phyloP scores from a whole-genome alignment of 1,140 invertebrate species.

The Muscidifurax raptorellus region DNA sequence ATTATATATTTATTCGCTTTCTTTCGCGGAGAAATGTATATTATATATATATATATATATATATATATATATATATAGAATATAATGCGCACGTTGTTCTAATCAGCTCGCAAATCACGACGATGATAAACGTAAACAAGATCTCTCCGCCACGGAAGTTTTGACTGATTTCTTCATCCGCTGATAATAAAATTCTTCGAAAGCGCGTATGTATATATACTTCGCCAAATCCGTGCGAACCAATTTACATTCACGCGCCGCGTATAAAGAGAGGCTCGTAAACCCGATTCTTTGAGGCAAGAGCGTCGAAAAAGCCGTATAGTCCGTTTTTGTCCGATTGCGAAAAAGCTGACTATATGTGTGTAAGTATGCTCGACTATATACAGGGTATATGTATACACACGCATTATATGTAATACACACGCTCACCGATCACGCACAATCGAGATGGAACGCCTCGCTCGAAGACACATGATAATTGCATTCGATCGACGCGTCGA shows the following conservation, averaged over 20 bases:
- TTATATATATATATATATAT: background rate
- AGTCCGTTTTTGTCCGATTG: slow-evolving; percentile 11
- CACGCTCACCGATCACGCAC: slow-evolving; percentile 7
- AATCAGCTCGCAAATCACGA: too few species aligned
- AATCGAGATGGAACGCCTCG: slow-evolving; percentile 25
- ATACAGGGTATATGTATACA: background rate
- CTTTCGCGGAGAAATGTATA: background rate
- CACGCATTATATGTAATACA: too few species aligned
- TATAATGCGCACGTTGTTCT: too few species aligned
- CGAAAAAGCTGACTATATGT: too few species aligned
- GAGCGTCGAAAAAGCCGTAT: background rate
- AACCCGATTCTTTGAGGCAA: background rate
- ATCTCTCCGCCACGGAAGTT: too few species aligned
- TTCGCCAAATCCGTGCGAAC: background rate
- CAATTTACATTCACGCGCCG: too few species aligned
- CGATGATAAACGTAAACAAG: too few species aligned
- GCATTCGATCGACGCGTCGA: background rate
- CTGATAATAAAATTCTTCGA: background rate
- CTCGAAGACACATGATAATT: slow-evolving; percentile 36
- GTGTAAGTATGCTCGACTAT: too few species aligned
- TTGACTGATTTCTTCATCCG: too few species aligned
- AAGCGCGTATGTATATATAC: background rate
- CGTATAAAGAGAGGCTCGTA: background rate
- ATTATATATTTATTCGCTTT: background rate
- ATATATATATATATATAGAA: too few species aligned